Percentiles rank a stretch among this genome's conserved stretches.
These are phyloP conservation scores for Nephrotoma guestfalica DNA, from an alignment of 2,888 invertebrate species.

Conservation along the genomic window DNA sequence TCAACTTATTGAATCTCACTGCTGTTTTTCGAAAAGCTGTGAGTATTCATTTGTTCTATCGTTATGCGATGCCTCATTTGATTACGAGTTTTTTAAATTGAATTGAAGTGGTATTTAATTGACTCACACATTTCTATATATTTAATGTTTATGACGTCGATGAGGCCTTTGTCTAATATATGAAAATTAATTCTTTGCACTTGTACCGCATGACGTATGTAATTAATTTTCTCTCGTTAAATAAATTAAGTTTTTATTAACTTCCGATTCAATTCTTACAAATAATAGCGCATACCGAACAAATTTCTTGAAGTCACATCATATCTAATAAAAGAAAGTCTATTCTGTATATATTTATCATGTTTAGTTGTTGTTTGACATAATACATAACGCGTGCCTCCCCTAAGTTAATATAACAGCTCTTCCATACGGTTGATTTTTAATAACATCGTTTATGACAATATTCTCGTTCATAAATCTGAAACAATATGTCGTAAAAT, in stretches of 20 bases:
- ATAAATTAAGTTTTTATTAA: background rate
- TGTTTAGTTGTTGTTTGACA: background rate
- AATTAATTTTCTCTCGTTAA: background rate
- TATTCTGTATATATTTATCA: background rate
- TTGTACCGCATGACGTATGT: background rate
- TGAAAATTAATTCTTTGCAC: background rate
- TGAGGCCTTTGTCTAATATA: background rate
- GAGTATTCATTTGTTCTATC: too few relatives aligned
- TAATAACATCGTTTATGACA: too few relatives aligned
- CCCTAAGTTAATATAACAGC: too few relatives aligned
- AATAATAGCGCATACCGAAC: background rate
- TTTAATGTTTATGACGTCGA: background rate
- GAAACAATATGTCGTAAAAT: too few relatives aligned
- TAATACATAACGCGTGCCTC: background rate
- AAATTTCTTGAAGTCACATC: background rate
- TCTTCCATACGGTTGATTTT: too few relatives aligned
- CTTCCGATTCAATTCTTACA: background rate
- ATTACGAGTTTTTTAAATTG: background rate
- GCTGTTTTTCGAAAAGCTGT: too few relatives aligned
- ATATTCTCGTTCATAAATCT: too few relatives aligned
- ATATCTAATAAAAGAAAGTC: background rate
- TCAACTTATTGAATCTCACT: too few relatives aligned
- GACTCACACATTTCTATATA: background rate
- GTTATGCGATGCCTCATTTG: background rate
- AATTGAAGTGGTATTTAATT: background rate